phyloP scores from a whole-genome alignment of 2,888 invertebrate species.

The Rhorus exstirpatorius region DNA sequence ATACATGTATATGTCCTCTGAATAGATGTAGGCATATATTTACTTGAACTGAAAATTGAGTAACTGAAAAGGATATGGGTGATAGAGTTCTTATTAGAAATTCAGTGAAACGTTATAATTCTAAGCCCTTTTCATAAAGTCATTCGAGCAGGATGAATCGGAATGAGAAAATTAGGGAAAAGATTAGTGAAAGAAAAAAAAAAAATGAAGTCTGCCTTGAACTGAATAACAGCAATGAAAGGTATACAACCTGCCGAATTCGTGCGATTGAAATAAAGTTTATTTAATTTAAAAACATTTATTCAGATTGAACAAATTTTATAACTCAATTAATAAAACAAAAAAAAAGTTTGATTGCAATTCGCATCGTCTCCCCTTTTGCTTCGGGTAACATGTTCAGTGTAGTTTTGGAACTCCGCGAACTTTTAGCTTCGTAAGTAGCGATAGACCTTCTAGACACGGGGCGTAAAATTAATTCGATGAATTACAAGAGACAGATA shows the following conservation, averaged over 20 bases:
- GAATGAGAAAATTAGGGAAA: neutral
- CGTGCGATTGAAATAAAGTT: neutral
- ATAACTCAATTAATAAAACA: neutral
- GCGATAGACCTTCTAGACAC: too few relatives aligned
- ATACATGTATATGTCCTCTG: slow-evolving; percentile 1
- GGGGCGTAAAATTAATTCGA: slow-evolving; percentile 4
- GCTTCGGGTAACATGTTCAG: neutral
- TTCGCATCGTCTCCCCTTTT: neutral
- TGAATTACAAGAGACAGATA: slow-evolving; percentile 6
- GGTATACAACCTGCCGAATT: neutral
- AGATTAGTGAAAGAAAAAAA: neutral
- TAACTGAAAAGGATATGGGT: too few relatives aligned
- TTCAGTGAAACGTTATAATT: neutral
- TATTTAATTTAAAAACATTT: neutral
- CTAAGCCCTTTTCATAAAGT: neutral
- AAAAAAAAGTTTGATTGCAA: neutral
- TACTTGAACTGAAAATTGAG: neutral
- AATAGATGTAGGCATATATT: neutral
- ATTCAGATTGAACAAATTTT: neutral
- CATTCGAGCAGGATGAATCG: neutral
- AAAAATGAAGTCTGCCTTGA: too few relatives aligned
- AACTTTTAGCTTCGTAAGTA: too few relatives aligned
- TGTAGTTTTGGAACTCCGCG: too few relatives aligned
- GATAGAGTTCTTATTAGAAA: neutral
- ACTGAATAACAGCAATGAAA: too few relatives aligned